Evolutionary conservation across 1,140 invertebrate genomes (phyloP).

Genomic region (Drosophila trapezifrons): DNA sequence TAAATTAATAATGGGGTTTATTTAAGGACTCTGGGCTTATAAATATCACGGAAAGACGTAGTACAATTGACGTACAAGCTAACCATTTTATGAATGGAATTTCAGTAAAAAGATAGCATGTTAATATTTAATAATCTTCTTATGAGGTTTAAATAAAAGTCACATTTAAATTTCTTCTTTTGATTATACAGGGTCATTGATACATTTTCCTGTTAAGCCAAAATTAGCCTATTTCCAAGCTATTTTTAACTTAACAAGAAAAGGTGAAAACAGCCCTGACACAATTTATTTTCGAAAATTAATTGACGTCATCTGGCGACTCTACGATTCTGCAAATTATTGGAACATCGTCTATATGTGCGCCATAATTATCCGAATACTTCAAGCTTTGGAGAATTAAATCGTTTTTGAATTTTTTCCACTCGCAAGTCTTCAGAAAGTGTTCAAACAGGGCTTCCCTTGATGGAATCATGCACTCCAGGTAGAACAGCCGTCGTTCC

Average conservation of each 20-base stretch:
- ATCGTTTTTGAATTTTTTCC: constrained; percentile 85
- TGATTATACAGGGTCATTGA: not conserved
- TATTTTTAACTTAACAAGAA: not conserved
- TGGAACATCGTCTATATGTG: constrained; percentile 67
- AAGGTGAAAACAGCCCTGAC: not conserved
- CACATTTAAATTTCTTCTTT: no score
- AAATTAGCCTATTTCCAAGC: not conserved
- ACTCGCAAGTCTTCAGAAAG: constrained; percentile 85
- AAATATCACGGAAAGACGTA: not conserved
- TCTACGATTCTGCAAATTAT: constrained; percentile 77
- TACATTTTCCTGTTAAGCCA: constrained; percentile 10
- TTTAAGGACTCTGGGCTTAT: constrained; percentile 9
- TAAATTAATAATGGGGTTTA: constrained; percentile 5
- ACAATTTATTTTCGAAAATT: not conserved
- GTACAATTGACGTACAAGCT: not conserved
- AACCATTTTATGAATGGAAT: not conserved
- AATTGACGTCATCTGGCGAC: constrained; percentile 11
- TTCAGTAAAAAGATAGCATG: not conserved
- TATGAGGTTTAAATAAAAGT: no score
- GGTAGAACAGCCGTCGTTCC: constrained; percentile 85
- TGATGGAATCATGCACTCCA: constrained; percentile 85
- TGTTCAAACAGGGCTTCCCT: constrained; percentile 84
- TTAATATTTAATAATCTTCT: not conserved
- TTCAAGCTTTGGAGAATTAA: constrained; percentile 71
- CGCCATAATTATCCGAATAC: constrained; percentile 8